Evolutionary conservation across 2,797 vertebrate genomes (phyloP).

Genomic region (Pogoniulus pusillus): DNA sequence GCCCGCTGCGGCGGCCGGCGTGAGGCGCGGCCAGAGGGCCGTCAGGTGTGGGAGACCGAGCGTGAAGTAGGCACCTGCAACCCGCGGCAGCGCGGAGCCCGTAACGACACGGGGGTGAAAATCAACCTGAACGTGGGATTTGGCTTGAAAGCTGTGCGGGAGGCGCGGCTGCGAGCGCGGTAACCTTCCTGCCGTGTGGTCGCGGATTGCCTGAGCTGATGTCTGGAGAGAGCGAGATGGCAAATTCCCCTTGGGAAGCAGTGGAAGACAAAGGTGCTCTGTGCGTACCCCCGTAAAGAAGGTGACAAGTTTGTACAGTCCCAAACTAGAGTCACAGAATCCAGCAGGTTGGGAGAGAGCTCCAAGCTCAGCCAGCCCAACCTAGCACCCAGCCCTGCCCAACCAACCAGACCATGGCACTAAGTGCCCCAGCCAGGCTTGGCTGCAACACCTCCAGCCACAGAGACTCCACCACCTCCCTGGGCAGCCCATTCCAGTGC

Average conservation of each 20-base stretch:
- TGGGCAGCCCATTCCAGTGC: no score
- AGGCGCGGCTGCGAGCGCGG: not conserved
- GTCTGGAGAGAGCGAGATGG: not conserved
- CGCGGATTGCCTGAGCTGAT: accelerated
- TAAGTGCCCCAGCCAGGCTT: no score
- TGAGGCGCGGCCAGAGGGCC: no score
- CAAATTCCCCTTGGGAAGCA: not conserved
- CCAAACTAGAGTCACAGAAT: no score
- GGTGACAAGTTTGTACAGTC: not conserved
- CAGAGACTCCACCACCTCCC: no score
- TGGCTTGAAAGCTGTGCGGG: no score
- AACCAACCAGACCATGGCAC: no score
- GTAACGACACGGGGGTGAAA: not conserved
- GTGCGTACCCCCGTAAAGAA: not conserved
- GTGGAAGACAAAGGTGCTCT: no score
- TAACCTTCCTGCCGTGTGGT: accelerated
- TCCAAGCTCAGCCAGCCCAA: no score
- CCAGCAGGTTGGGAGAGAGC: no score
- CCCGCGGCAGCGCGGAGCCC: not conserved
- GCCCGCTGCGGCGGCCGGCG: not conserved
- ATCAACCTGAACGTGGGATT: not conserved
- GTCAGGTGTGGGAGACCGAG: not conserved
- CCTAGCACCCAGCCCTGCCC: no score
- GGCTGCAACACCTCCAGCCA: no score
- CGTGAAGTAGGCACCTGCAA: not conserved